Evolutionary conservation across 2,797 vertebrate genomes (phyloP).

Genomic region (Enteromius anoplus): DNA sequence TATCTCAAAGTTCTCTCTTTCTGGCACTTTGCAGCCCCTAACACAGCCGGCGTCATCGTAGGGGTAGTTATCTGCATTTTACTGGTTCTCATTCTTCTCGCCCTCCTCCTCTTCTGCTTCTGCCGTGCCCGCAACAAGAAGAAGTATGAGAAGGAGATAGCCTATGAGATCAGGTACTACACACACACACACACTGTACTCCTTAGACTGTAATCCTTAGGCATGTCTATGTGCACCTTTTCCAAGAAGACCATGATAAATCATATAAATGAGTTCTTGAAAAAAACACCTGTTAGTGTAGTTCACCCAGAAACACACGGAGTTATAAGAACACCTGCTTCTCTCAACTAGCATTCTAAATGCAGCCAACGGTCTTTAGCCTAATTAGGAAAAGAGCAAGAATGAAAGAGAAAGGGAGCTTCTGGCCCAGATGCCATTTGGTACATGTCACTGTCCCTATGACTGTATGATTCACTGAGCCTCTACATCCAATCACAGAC

Average conservation of each 20-base stretch:
- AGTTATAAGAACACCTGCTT: constrained; percentile 2
- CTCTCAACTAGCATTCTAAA: background rate
- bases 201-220: background rate
- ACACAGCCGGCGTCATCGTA: constrained; percentile 86
- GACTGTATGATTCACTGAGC: constrained; percentile 5
- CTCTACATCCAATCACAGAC: constrained; percentile 27
- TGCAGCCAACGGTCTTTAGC: background rate
- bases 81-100: constrained; percentile 83
- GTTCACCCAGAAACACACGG: background rate
- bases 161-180: constrained; percentile 92
- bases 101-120: constrained; percentile 85
- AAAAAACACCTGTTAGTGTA: background rate
- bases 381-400: background rate
- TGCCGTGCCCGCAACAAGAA: constrained; percentile 87
- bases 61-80: constrained; percentile 84
- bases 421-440: constrained; percentile 36
- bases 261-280: background rate
- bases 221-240: background rate
- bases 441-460: constrained; percentile 41
- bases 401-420: constrained; percentile 4
- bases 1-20: constrained; percentile 2
- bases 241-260: background rate
- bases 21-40: constrained; percentile 78
- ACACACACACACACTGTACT: background rate
- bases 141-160: constrained; percentile 97